phyloP scores from a whole-genome alignment of 2,113 vertebrate genomes.

The Prolemur simus region DNA sequence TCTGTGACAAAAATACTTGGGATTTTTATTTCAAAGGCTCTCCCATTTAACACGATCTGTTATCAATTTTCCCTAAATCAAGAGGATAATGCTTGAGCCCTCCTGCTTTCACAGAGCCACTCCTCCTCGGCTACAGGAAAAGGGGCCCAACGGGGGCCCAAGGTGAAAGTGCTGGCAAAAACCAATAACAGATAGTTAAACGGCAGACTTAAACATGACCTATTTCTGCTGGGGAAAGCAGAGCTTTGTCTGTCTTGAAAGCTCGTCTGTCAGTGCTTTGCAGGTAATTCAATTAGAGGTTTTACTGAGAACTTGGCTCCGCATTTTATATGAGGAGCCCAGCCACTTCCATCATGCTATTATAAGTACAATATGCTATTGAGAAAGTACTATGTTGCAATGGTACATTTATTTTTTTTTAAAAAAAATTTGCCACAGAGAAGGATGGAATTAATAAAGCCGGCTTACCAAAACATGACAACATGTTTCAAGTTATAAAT shows the following conservation, averaged over 20 bases:
- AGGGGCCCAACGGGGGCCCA: neutral
- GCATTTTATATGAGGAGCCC: neutral
- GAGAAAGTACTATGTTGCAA: slow-evolving; percentile 45
- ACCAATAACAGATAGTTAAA: neutral
- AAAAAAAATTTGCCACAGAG: slow-evolving; percentile 60
- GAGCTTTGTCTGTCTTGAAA: slow-evolving; percentile 60
- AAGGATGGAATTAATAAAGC: slow-evolving; percentile 70
- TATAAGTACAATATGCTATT: slow-evolving; percentile 63
- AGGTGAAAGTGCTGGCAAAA: slow-evolving; percentile 44
- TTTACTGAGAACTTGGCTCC: slow-evolving; percentile 62
- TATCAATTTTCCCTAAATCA: slow-evolving; percentile 50
- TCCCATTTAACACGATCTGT: slow-evolving; percentile 46
- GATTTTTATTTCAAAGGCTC: slow-evolving; percentile 53
- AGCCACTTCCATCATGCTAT: neutral
- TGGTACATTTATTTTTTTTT: slow-evolving; percentile 11
- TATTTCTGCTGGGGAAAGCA: neutral
- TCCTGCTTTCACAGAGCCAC: neutral
- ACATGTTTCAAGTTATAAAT: slow-evolving; percentile 61
- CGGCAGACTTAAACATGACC: slow-evolving; percentile 49
- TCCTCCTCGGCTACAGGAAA: neutral
- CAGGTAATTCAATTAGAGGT: slow-evolving; percentile 69
- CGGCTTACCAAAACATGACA: slow-evolving; percentile 65
- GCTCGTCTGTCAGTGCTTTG: slow-evolving; percentile 44
- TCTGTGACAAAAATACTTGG: slow-evolving; percentile 22
- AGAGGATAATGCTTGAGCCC: neutral